Conservation (phyloP, 1,140 invertebrate species). For the Scaptodrosophila lebanonensis region DNA sequence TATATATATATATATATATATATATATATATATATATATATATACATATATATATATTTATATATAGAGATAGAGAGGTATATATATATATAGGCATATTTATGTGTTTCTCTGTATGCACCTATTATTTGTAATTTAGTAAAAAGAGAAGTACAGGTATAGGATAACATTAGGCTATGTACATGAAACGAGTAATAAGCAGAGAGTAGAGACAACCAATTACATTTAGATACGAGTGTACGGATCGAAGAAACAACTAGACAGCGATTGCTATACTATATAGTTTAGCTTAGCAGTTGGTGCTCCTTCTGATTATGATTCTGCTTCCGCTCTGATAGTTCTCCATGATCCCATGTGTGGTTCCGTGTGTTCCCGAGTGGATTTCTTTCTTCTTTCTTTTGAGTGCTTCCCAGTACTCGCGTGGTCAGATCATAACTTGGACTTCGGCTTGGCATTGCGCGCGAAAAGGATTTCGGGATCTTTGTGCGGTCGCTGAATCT, state of each 20-base stretch:
- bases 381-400: background rate
- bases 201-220: slow-evolving; percentile 46
- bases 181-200: slow-evolving; percentile 55
- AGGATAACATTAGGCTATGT: too few species aligned
- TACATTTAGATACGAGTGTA: slow-evolving; percentile 31
- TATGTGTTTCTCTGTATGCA: too few species aligned
- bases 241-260: slow-evolving; percentile 18
- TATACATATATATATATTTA: slow-evolving; percentile 36
- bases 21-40: slow-evolving; percentile 23
- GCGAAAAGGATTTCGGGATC: slow-evolving; percentile 76
- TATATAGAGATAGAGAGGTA: slow-evolving; percentile 13
- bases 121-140: too few species aligned
- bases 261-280: too few species aligned
- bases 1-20: slow-evolving; percentile 17
- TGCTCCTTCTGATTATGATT: too few species aligned
- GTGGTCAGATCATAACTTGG: slow-evolving; percentile 71
- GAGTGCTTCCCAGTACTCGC: background rate
- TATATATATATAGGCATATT: slow-evolving; percentile 12
- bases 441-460: slow-evolving; percentile 74
- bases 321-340: too few species aligned
- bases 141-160: too few species aligned
- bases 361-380: background rate
- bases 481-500: slow-evolving; percentile 69
- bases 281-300: too few species aligned
- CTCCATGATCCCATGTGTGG: too few species aligned